Base-by-base conservation (phyloP, 2,113 vertebrate species). In the Trematocara zebra region DNA sequence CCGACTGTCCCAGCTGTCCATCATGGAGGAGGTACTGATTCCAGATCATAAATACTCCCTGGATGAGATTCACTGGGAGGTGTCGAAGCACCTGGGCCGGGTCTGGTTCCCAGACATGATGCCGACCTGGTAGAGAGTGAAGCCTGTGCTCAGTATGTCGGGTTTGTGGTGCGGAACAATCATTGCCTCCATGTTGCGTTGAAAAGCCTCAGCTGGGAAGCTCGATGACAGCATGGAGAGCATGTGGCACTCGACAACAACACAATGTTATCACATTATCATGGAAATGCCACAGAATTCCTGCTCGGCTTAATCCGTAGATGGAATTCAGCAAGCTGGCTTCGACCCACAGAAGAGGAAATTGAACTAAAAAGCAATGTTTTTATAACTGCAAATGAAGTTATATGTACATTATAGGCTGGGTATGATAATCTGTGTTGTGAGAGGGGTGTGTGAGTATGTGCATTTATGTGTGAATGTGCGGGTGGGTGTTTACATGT, bases 51-150 rank as follows among this genome's bases (percentile, higher is more conserved):
- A 97, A 81, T 99, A 98, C 94, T 97, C 95, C 91, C 96, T 98
- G 92, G 98, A 99, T 91, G 98, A 99, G 95, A 99, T 99, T 90
- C 98, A 99, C 2, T 99, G 98, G 98, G 98, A 99, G 92, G 98
- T 99, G 53, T 99, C 98, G 2, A 99, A 99, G 94, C 98, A 99
- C 93, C 96, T 99, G 18, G 98, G 98, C 82, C 97, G 98, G 35
- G 98, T 99, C 80, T 99, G 98, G 98, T 99, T 99, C 94, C 98
- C 98, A 2, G 98, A 99, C 88, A 98, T 99, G 98, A 99, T 99
- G 98, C 98, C 98, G 10, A 99, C 97, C 1, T 99, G 98, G 98
- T 99, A 94, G 44, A 28, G 91, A 95, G 89, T 18, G n/a, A 37
- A 57, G 40, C 59, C 56, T 23, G 26, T 35, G 57, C 42, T 47